These are phyloP conservation scores for Alces alces DNA, from an alignment of 2,113 vertebrate species.

Conservation along the genomic window DNA sequence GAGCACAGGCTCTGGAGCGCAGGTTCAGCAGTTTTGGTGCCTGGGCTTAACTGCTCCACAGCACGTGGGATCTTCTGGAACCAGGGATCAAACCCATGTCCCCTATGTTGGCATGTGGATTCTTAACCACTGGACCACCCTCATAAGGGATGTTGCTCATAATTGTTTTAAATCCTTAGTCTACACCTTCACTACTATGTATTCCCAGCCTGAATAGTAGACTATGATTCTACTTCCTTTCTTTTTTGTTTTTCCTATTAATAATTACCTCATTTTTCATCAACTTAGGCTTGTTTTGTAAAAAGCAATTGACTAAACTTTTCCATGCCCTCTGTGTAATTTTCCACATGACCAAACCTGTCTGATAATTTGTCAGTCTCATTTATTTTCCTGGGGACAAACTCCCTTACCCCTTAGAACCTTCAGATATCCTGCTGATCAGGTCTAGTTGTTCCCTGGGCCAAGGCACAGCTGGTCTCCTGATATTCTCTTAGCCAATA, in stretches of 20 bases:
- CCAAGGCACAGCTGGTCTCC: not conserved
- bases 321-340: not conserved
- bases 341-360: slow-evolving; percentile 49
- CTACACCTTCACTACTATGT: not conserved
- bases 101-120: not conserved
- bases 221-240: not conserved
- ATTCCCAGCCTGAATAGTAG: not conserved
- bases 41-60: not conserved
- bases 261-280: slow-evolving; percentile 46
- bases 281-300: slow-evolving; percentile 19
- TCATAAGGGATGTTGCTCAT: not conserved
- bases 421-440: not conserved
- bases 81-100: not conserved
- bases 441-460: not conserved
- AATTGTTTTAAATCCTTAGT: not conserved
- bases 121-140: not conserved
- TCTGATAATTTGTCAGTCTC: slow-evolving; percentile 21
- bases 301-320: slow-evolving; percentile 44
- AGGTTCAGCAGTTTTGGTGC: not conserved
- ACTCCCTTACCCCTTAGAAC: not conserved
- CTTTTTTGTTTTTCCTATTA: not conserved
- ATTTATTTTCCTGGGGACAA: slow-evolving; percentile 33
- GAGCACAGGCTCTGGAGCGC: not conserved
- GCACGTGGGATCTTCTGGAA: not conserved
- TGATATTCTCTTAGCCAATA: not conserved